Base-by-base conservation (phyloP, 2,113 vertebrate genomes). In the Microcebus murinus region DNA sequence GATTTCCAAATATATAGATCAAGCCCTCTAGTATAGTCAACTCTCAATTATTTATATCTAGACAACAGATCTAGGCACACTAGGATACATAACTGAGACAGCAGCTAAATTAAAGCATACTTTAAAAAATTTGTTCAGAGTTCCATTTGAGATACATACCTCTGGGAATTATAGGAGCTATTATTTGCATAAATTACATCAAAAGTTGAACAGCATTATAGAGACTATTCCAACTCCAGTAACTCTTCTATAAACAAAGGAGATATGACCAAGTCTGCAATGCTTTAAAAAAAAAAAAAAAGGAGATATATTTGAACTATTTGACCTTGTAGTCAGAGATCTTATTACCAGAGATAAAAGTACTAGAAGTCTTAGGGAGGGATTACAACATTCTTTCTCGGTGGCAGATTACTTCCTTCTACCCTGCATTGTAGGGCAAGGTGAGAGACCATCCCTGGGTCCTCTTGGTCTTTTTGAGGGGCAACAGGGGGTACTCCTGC, bases 301-400 rank as follows among this genome's bases (percentile, higher is more conserved):
- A 86, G 34, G 55, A 87, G 1, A 87, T 84, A 20, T 34, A 84
- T 59, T 94, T 96, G 31, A 71, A 71, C 48, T 45, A 79, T 95
- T 92, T 92, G 52, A 82, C 1, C 31, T 88, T 81, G 65, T 74
- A 20, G 23, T 86, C 70, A 91, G 92, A 96, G 57, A 93, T 9
- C 57, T 88, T 31, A 85, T 65, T 95, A 67, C 9, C 76, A 57
- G 39, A 71, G 8, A 11, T 91, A 34, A 84, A 92, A 87, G 31
- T 34, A 81, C 50, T 45, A 34, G 14, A 77, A 87, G 39, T 48
- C 63, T 73, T 77, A 65, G 89, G 21, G 57, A 89, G 57, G 25
- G 57, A 45, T 82, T 90, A 31, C n/a, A 68, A 48, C 42, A 55
- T 87, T 83, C 73, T 82, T 90, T 81, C 89, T 11, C 42, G 31